A percentile compares a stretch with the other conserved stretches of the same genome.
Evolutionary conservation across 2,888 invertebrate species (phyloP).

Genomic region (Melitaea athalia): DNA sequence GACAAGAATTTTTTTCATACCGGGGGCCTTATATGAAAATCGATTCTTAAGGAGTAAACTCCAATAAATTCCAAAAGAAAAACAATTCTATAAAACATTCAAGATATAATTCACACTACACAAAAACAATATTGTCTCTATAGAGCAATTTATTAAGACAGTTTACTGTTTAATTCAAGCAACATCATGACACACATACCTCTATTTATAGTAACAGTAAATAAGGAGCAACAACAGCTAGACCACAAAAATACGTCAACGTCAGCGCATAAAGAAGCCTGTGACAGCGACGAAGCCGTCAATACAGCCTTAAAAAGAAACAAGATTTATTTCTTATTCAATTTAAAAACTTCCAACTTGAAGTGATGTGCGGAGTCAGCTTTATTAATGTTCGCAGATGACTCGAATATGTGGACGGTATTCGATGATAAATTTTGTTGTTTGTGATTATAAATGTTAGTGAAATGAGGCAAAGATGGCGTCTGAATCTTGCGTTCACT

Average conservation of each 20-base stretch:
- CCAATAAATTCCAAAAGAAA: too few species aligned
- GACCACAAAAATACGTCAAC: slow-evolving; percentile 30
- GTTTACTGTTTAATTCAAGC: background rate
- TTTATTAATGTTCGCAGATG: slow-evolving; percentile 29
- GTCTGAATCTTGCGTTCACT: too few species aligned
- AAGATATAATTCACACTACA: background rate
- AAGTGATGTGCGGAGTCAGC: slow-evolving; percentile 36
- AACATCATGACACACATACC: slow-evolving; percentile 10
- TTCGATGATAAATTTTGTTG: too few species aligned
- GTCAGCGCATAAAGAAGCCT: slow-evolving; percentile 31
- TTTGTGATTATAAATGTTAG: too few species aligned
- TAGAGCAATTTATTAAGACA: background rate
- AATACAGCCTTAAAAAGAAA: slow-evolving; percentile 63
- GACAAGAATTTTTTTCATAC: too few species aligned
- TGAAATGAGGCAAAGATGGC: too few species aligned
- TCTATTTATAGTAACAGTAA: slow-evolving; percentile 16
- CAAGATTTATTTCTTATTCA: slow-evolving; percentile 74
- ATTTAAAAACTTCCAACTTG: slow-evolving; percentile 60
- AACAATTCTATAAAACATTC: too few species aligned
- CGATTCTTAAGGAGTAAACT: too few species aligned
- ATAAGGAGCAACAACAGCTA: slow-evolving; percentile 15
- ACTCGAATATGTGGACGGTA: background rate
- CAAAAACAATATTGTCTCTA: too few species aligned
- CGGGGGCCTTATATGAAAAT: too few species aligned
- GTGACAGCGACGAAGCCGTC: slow-evolving; percentile 48